phyloP scores from a whole-genome alignment of 2,113 vertebrate genomes.

The Machaerirhynchus nigripectus region DNA sequence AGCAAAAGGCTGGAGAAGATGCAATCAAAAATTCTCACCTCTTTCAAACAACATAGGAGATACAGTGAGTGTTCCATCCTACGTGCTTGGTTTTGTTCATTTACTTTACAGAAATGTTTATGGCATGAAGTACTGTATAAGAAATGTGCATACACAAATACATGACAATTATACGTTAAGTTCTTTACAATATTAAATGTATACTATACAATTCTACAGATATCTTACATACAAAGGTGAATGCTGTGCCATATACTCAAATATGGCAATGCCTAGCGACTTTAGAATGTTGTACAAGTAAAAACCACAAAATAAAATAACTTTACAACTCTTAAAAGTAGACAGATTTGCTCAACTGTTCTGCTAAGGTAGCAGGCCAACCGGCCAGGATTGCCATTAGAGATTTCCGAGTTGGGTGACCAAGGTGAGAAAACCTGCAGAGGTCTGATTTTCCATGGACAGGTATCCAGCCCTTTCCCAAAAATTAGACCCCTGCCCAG shows the following conservation, averaged over 20 bases:
- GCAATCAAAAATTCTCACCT: background rate
- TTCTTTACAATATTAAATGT: constrained; percentile 83
- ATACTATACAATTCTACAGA: constrained; percentile 83
- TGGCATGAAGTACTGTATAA: constrained; percentile 72
- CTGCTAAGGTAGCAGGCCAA: constrained; percentile 16
- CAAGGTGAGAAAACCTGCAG: background rate
- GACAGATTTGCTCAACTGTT: constrained; percentile 27
- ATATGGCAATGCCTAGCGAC: constrained; percentile 37
- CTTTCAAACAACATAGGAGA: background rate
- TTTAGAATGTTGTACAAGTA: constrained; percentile 60
- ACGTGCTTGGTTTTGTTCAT: constrained; percentile 48
- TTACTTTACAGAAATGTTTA: constrained; percentile 74
- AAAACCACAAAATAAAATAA: constrained; percentile 67
- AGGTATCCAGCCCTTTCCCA: constrained; percentile 38
- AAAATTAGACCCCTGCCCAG: constrained; percentile 2
- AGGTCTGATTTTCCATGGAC: background rate
- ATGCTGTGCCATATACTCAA: constrained; percentile 37
- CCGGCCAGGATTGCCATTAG: background rate
- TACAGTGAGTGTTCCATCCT: constrained; percentile 29
- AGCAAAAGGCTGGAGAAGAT: background rate
- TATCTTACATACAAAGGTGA: constrained; percentile 71
- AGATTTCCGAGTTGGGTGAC: background rate
- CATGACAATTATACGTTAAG: constrained; percentile 73
- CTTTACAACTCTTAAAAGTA: constrained; percentile 59
- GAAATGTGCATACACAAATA: constrained; percentile 76